Evolutionary conservation across 2,113 vertebrate species (phyloP).

Genomic region (Labrus mixtus): DNA sequence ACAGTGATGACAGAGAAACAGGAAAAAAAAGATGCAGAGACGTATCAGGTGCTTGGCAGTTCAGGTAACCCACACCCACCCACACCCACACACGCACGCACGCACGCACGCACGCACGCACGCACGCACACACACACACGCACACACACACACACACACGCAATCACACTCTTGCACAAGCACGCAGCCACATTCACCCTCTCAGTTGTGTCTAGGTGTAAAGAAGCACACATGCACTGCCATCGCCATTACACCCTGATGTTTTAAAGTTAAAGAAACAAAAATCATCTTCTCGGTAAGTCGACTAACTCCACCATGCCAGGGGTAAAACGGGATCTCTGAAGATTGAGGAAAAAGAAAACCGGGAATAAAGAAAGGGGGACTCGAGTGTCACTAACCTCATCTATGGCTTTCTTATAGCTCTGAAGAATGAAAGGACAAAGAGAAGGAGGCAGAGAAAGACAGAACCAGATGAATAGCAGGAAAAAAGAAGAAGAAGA

Average conservation of each 20-base stretch:
- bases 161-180: slow-evolving; percentile 15
- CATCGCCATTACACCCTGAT: slow-evolving; percentile 1
- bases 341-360: slow-evolving; percentile 36
- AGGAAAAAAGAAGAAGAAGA: slow-evolving; percentile 50
- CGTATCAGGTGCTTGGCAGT: slow-evolving; percentile 52
- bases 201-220: slow-evolving; percentile 46
- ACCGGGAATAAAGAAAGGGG: slow-evolving; percentile 17
- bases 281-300: slow-evolving; percentile 17
- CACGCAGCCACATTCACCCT: slow-evolving; percentile 19
- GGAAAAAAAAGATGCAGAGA: slow-evolving; percentile 70
- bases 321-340: slow-evolving; percentile 33
- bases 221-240: slow-evolving; percentile 57
- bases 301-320: slow-evolving; percentile 61
- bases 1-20: slow-evolving; percentile 66
- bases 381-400: slow-evolving; percentile 88
- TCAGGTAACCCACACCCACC: slow-evolving; percentile 15
- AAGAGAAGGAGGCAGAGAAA: slow-evolving; percentile 78
- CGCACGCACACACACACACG: neutral
- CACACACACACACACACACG: neutral
- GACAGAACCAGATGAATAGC: slow-evolving; percentile 51
- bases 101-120: no score
- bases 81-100: neutral
- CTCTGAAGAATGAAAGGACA: slow-evolving; percentile 88
- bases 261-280: slow-evolving; percentile 7
- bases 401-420: slow-evolving; percentile 99